Evolutionary conservation across 2,888 invertebrate species (phyloP).

Genomic region (Drosophila longiperda): DNA sequence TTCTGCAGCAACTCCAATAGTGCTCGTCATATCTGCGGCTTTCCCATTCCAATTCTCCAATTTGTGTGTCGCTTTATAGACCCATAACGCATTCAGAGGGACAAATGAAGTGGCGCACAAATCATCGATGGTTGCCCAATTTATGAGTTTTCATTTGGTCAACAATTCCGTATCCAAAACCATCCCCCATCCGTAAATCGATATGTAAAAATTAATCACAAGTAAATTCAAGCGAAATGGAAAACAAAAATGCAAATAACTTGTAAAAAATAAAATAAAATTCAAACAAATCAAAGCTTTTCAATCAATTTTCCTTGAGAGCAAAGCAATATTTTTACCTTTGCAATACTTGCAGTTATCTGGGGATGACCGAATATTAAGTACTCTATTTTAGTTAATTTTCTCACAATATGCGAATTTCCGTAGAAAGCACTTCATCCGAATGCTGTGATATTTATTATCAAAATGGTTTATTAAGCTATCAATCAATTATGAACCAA

Average conservation of each 20-base stretch:
- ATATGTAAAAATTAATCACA: slow-evolving; percentile 48
- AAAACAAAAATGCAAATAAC: slow-evolving; percentile 6
- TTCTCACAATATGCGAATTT: background rate
- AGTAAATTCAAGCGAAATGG: slow-evolving; percentile 31
- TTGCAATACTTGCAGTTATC: background rate
- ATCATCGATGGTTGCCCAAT: slow-evolving; percentile 61
- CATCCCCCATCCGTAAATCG: background rate
- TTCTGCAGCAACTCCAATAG: slow-evolving; percentile 1
- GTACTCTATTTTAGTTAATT: background rate
- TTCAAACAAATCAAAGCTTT: slow-evolving; percentile 18
- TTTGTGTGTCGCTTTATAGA: slow-evolving; percentile 37
- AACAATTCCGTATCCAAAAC: slow-evolving; percentile 17
- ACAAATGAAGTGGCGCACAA: slow-evolving; percentile 59
- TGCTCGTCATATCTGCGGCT: slow-evolving; percentile 24
- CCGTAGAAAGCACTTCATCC: background rate
- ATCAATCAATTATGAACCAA: slow-evolving; percentile 1
- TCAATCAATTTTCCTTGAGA: slow-evolving; percentile 57
- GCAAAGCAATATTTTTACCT: slow-evolving; percentile 39
- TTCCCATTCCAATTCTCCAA: slow-evolving; percentile 17
- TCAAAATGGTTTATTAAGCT: background rate
- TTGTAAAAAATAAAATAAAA: background rate
- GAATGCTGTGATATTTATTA: background rate
- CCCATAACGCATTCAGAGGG: slow-evolving; percentile 11
- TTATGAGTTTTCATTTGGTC: slow-evolving; percentile 65
- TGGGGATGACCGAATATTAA: background rate